Evolutionary conservation across 2,888 invertebrate species (phyloP), one percentile per base, ranked within the genome.

Genomic region (Tipula helvola): DNA sequence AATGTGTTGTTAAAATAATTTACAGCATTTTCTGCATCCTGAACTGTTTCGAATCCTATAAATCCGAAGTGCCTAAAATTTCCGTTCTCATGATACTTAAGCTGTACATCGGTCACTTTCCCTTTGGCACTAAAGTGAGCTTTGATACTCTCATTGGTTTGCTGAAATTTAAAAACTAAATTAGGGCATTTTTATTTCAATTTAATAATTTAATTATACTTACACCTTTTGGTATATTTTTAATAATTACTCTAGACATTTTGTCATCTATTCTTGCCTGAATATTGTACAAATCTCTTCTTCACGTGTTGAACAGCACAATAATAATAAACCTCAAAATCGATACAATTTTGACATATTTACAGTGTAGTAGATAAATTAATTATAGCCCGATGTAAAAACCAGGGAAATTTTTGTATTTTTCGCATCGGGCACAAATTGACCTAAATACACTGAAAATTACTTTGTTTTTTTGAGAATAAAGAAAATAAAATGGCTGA

Each of bases 1-100:
- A 94, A 98, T 1, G 96, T 95, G 87, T 96, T 95, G 91, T 99
- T 93, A 88, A 97, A 97, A 90, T 95, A 94, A 18, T 95, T 92
- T 44, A 95, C 93, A 0, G 99, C 99, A 44, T 93, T 93, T 86
- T 93, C 90, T 0, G 98, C 98, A 90, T 97, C 96, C 86, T 95
- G 94, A 88, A 96, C 96, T 36, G 93, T 94, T 90, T 96, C 95
- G 91, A 95, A 99, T 7, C 99, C 99, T 89, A 99, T 93, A 90
- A 99, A 99, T 4, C 96, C 97, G 92, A 99, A 99, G 89, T 96
- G 95, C 87, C 99, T 93, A 90, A 99, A 99, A 90, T 95, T 95
- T 8, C 99, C 98, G 92, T 97, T 95, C 89, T 95, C 94, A 0
- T 97, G 97, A 90, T 96, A 98, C 91, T 99, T 99, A 7, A 99